Percentiles rank a stretch among this genome's conserved stretches.
phyloP scores from a whole-genome alignment of 2,888 invertebrate species.

The Augiades crinisus region DNA sequence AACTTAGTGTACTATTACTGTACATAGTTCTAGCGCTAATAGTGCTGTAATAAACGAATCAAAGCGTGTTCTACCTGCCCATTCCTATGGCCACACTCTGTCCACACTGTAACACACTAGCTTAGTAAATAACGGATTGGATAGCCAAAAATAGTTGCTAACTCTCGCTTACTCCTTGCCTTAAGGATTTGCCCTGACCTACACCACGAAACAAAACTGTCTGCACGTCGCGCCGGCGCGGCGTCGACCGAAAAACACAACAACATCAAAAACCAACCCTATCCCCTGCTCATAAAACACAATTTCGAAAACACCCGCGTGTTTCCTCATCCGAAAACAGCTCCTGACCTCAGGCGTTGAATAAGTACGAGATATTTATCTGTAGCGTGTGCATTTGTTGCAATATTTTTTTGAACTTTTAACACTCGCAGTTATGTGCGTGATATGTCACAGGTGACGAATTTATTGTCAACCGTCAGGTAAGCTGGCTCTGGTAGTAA shows the following conservation, averaged over 20 bases:
- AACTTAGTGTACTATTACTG: too few species aligned
- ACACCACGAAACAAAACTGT: conserved; percentile 31
- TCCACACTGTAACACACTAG: too few species aligned
- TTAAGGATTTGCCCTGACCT: conserved; percentile 6
- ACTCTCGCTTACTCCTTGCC: too few species aligned
- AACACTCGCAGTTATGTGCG: background rate
- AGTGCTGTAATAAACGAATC: too few species aligned
- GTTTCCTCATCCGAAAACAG: conserved; percentile 14
- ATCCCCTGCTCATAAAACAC: background rate
- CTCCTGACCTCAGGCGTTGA: conserved; percentile 8
- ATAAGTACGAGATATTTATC: conserved; percentile 13
- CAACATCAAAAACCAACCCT: conserved; percentile 3
- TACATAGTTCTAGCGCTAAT: too few species aligned
- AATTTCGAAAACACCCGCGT: background rate
- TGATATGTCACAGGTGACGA: conserved; percentile 2
- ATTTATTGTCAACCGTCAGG: background rate
- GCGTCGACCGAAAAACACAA: conserved; percentile 27
- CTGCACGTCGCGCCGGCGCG: conserved; percentile 29
- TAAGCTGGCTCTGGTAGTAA: background rate
- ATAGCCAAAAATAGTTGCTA: too few species aligned
- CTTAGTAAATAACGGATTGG: too few species aligned
- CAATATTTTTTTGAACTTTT: conserved; percentile 10
- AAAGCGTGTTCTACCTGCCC: too few species aligned
- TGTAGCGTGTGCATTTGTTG: conserved; percentile 2
- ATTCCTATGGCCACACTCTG: too few species aligned